Evolutionary conservation across 2,113 vertebrate species (phyloP), one percentile per base, ranked within the genome.

Genomic region (Apeltes quadracus): DNA sequence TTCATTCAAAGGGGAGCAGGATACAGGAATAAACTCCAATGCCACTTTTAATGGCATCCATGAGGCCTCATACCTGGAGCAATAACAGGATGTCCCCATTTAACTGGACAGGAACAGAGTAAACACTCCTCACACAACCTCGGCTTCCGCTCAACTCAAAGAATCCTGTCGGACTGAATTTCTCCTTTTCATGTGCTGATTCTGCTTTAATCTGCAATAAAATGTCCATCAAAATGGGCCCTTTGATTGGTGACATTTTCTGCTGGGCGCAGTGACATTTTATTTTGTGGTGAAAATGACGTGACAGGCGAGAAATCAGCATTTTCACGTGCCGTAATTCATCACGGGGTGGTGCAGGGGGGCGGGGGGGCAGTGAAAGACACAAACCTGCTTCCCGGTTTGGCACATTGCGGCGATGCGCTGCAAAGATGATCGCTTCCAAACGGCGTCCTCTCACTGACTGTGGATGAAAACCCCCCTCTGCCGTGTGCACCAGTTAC

Each of bases 171-270:
- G 29, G 20, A 72, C 56, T 38, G 34, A 1, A 75, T 62, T 69
- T 44, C 22, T 22, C 51, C 51, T 46, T 61, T 56, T 61, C 39
- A 13, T 18, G 10, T 18, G 39, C 53, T n/a, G 62, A 36, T 54
- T 10, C 58, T 7, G 55, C 39, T 23, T 59, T 57, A 25, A 16
- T 58, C 27, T 11, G 18, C 53, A 10, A 41, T 23, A 3, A 2
- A 62, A 25, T 23, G 15, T 12, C 29, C 74, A 75, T 75, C 38
- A 67, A 61, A 81, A 70, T 54, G 13, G 48, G 18, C 48, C 48
- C 10, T 39, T 70, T 65, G 57, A 84, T 79, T 72, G 59, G 69
- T 76, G 65, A 71, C 84, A 84, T 88, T 86, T 76, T 43, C 61
- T 70, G 50, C 46, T 39, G 4, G 69, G 72, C 55, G 36, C 46